Evolutionary conservation across 2,113 vertebrate species (phyloP), one percentile per base, ranked within the genome.

Genomic region (Brachypodius melanocephalos): DNA sequence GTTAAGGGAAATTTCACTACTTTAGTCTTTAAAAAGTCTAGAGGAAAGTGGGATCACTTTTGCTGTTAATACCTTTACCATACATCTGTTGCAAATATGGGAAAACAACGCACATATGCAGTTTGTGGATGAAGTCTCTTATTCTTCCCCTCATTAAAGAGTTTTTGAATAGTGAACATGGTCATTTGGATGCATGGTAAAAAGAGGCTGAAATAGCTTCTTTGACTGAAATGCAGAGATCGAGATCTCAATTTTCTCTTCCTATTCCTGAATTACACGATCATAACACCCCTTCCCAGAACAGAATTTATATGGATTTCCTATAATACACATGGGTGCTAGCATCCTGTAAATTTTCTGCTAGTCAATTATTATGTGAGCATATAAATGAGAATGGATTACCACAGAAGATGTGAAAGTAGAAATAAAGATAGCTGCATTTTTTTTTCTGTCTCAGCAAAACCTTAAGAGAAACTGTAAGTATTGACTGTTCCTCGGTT

Each of bases 301-400:
- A 68, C 14, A 28, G 25, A 82, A 38, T 88, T 90, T 62, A 22
- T 84, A 86, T 94, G 40, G 77, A 86, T 94, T 96, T 95, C 83
- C 91, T 87, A 63, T 79, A 92, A 77, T 31, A 86, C 36, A 78
- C 17, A 55, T 52, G 17, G 57, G 19, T 87, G 57, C 40, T 63
- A 81, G 20, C 29, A 20, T 93, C 54, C 74, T 92, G 69, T 75
- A 86, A 61, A 82, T 91, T 89, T 96, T 86, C 69, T 90, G n/a
- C 52, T 45, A 81, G 66, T 92, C 69, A 85, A 57, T 93, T 93
- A 67, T 80, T 93, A 74, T 54, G 32, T 78, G 65, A 85, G 24
- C 14, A 61, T 75, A 89, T 72, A 49, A 63, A 43, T 65, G 57
- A 90, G 65, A 95, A 94, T 25, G 43, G 48, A 95, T 95, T 51